Evolutionary conservation across 2,888 invertebrate species (phyloP), one percentile per base, ranked within the genome.

Genomic region (Leptura quadrifasciata): DNA sequence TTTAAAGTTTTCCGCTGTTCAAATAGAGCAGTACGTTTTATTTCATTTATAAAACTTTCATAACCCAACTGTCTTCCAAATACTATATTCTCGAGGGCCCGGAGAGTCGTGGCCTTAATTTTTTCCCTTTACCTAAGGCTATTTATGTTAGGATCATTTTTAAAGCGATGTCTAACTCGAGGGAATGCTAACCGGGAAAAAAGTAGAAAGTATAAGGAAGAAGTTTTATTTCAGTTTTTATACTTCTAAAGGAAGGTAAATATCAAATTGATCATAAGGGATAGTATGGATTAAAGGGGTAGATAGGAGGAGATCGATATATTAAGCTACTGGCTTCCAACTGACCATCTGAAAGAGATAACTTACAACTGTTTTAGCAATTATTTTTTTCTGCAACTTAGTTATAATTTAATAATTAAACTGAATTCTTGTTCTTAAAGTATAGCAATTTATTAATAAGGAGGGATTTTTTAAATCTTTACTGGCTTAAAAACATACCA

Each of bases 1-100:
- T 60, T 27, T 60, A 27, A 60, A 27, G 60, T 60, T 60, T 27
- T 21, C 6, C 15, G 57, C 57, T 57, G 20, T 57, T 57, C 3
- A 57, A 20, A 57, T 15, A 6, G 15, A 1, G 2, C 60, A n/a
- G 60, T 9, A 8, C 27, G 12, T 21, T 60, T 60, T 60, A 27
- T 27, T 21, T 60, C 31, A 17, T 60, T 60, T 27, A 60, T 27
- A 27, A 27, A 60, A 27, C 24, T 60, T 27, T 60, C 2, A 60
- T 60, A 60, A 27, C 24, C 27, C 47, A 47, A 47, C 47, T 47
- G 47, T 47, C 47, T 47, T 15, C n/a, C 47, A n/a, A 47, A n/a
- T 47, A n/a, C 47, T 47, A n/a, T n/a, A 47, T 47, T 47, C n/a
- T 47, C 47, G n/a, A 47, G 47, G n/a, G 47, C n/a, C n/a, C 4